phyloP scores from a whole-genome alignment of 2,797 vertebrate species.

The Serranus cabrilla region DNA sequence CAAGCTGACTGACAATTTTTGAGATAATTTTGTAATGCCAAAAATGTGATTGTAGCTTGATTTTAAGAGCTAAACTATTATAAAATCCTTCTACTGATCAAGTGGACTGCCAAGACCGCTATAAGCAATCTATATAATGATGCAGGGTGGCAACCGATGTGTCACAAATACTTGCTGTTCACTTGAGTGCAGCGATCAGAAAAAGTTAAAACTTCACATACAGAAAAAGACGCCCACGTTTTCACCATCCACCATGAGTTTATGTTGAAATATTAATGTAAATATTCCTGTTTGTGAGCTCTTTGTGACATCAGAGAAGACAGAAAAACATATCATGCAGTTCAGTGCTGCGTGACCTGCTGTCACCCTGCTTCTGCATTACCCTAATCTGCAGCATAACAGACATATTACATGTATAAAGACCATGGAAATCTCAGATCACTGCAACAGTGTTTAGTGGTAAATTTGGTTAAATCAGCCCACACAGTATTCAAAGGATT shows the following conservation, averaged over 20 bases:
- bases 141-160: neutral
- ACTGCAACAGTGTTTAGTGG: neutral
- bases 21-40: too few relatives aligned
- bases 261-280: neutral
- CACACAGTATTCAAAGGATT: slow-evolving; percentile 15
- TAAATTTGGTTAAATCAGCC: slow-evolving; percentile 7
- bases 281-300: neutral
- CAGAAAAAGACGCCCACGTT: too few relatives aligned
- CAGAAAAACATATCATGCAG: neutral
- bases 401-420: neutral
- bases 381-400: neutral
- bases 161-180: neutral
- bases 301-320: slow-evolving; percentile 3
- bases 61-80: neutral
- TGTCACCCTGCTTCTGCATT: neutral
- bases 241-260: too few relatives aligned
- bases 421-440: neutral
- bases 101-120: too few relatives aligned
- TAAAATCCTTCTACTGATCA: too few relatives aligned
- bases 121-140: neutral
- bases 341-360: neutral
- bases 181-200: neutral
- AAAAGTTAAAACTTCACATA: neutral
- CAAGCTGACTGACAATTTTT: too few relatives aligned
- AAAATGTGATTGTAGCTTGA: neutral